These are phyloP conservation scores for Cryptophagus acutangulus DNA, from an alignment of 2,888 invertebrate genomes.

Conservation along the genomic window DNA sequence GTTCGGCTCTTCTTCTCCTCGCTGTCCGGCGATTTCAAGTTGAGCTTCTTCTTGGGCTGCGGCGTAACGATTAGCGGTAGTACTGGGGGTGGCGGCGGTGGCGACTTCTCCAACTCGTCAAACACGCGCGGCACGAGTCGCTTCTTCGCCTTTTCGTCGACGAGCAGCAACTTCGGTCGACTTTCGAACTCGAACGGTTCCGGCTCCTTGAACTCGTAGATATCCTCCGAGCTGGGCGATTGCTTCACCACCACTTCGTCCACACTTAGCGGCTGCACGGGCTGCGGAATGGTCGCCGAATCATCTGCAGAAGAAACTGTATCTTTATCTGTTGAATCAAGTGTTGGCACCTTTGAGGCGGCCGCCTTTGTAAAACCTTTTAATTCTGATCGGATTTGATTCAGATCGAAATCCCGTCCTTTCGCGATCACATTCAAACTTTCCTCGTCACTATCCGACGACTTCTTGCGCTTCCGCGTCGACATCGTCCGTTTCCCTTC, in stretches of 20 bases:
- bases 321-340: constrained; percentile 35
- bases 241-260: constrained; percentile 33
- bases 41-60: constrained; percentile 39
- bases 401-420: constrained; percentile 75
- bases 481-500: constrained; percentile 47
- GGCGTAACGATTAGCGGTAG: too few relatives aligned
- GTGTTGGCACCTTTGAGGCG: constrained; percentile 44
- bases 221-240: constrained; percentile 52
- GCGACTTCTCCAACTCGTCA: constrained; percentile 43
- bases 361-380: constrained; percentile 70
- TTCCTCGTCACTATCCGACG: constrained; percentile 50
- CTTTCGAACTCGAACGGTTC: constrained; percentile 83
- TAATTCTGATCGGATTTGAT: constrained; percentile 77
- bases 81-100: too few relatives aligned
- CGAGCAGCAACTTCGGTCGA: constrained; percentile 43
- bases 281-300: constrained; percentile 33
- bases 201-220: constrained; percentile 85
- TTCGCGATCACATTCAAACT: constrained; percentile 49
- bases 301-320: constrained; percentile 38
- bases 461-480: constrained; percentile 47
- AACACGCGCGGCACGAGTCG: constrained; percentile 41
- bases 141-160: constrained; percentile 43
- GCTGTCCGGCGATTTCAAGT: constrained; percentile 31
- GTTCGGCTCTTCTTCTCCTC: constrained; percentile 30
- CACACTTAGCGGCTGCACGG: constrained; percentile 28